Evolutionary conservation across 2,113 vertebrate genomes (phyloP).

Genomic region (Eublepharis macularius): DNA sequence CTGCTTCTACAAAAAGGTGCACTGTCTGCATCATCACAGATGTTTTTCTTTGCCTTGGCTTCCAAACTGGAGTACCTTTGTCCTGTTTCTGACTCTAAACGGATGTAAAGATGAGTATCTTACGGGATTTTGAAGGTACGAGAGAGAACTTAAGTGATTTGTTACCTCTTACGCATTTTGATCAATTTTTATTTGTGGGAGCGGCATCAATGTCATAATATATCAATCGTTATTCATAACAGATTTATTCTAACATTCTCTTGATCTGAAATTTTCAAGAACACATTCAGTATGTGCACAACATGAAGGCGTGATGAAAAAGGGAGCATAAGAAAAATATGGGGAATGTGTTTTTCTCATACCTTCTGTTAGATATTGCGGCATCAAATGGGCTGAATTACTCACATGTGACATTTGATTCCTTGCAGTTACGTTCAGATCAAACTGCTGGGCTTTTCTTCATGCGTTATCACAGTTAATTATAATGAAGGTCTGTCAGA

Average conservation of each 20-base stretch:
- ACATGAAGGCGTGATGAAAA: slow-evolving; percentile 44
- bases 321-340: slow-evolving; percentile 41
- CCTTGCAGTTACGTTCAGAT: slow-evolving; percentile 33
- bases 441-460: slow-evolving; percentile 31
- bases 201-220: not conserved
- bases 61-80: too few relatives aligned
- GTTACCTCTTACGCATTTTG: slow-evolving; percentile 43
- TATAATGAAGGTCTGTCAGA: not conserved
- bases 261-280: slow-evolving; percentile 59
- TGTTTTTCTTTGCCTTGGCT: too few relatives aligned
- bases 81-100: slow-evolving; percentile 7
- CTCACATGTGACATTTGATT: slow-evolving; percentile 49
- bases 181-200: slow-evolving; percentile 50
- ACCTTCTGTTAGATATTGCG: not conserved
- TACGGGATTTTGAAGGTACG: slow-evolving; percentile 37
- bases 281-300: slow-evolving; percentile 22
- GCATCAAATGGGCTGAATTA: slow-evolving; percentile 13
- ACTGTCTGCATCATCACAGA: not conserved
- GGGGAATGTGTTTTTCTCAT: slow-evolving; percentile 32
- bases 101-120: slow-evolving; percentile 26
- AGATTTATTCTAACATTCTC: slow-evolving; percentile 49
- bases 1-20: not conserved
- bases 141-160: slow-evolving; percentile 42
- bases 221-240: slow-evolving; percentile 55
- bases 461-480: slow-evolving; percentile 1